Conservation (phyloP, 2,797 vertebrate genomes). For the Liasis olivaceus region DNA sequence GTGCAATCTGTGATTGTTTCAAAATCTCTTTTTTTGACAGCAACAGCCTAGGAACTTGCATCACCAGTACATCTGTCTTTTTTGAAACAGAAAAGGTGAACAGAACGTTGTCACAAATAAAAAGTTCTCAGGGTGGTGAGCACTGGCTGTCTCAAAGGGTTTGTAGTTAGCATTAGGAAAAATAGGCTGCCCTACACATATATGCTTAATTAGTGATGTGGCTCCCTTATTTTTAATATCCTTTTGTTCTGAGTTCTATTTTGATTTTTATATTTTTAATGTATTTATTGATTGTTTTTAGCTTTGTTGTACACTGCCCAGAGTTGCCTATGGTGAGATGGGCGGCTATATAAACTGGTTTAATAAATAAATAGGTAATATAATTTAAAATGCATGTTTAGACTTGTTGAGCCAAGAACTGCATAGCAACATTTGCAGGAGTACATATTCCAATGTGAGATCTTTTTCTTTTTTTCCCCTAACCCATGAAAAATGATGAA, state of each 20-base stretch:
- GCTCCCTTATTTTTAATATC: too few species aligned
- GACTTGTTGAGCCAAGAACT: background rate
- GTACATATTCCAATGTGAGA: background rate
- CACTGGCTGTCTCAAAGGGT: constrained; percentile 33
- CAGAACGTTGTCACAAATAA: constrained; percentile 56
- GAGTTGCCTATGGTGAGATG: too few species aligned
- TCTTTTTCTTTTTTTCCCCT: background rate
- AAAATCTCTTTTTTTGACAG: constrained; percentile 61
- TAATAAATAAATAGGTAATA: background rate
- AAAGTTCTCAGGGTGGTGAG: constrained; percentile 30
- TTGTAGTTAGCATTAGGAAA: background rate
- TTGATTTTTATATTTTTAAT: too few species aligned
- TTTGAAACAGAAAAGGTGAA: constrained; percentile 42
- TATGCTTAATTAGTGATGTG: background rate
- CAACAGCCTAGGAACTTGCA: constrained; percentile 53
- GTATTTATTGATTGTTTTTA: too few species aligned
- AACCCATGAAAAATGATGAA: background rate
- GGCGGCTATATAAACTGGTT: too few species aligned
- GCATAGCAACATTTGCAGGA: background rate
- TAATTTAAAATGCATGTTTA: background rate
- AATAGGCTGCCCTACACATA: background rate
- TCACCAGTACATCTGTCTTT: constrained; percentile 45
- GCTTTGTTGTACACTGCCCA: too few species aligned
- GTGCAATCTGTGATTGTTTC: constrained; percentile 57
- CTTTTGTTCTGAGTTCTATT: too few species aligned